phyloP scores from a whole-genome alignment of 2,797 vertebrate species.

The Crypturellus tataupa region DNA sequence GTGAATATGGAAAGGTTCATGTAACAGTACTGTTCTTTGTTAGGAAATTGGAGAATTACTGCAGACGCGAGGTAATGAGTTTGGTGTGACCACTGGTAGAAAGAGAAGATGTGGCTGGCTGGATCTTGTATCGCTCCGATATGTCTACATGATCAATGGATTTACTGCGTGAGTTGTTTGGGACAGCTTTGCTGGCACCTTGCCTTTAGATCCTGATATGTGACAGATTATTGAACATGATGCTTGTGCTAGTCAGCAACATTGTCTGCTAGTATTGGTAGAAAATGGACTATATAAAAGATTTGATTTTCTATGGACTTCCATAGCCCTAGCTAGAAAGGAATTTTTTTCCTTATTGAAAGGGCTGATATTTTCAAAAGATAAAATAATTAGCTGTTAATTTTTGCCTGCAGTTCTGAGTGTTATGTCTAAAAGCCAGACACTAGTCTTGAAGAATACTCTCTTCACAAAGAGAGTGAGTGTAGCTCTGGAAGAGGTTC shows the following conservation, averaged over 20 bases:
- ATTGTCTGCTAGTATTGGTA: neutral
- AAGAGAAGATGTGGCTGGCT: conserved; percentile 98
- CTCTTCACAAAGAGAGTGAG: neutral
- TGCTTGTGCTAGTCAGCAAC: neutral
- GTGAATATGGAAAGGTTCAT: neutral
- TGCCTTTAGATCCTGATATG: neutral
- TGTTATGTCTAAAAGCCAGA: neutral
- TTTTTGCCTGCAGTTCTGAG: neutral
- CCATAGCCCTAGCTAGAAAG: neutral
- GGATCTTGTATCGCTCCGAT: conserved; percentile 94
- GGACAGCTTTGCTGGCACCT: neutral
- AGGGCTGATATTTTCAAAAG: neutral
- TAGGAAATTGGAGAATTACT: conserved; percentile 93
- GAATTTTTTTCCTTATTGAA: neutral
- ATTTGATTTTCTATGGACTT: neutral
- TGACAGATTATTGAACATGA: neutral
- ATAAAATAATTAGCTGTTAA: neutral
- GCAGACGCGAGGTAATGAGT: conserved; percentile 92
- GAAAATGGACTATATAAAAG: neutral
- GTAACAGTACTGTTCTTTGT: neutral
- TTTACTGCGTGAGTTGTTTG: conserved; percentile 94
- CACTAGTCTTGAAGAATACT: neutral
- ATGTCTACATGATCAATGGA: conserved; percentile 98
- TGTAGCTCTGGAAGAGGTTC: neutral
- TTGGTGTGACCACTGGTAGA: conserved; percentile 96